These are phyloP conservation scores for Epinotia bilunana DNA, from an alignment of 2,888 invertebrate species.

Conservation along the genomic window DNA sequence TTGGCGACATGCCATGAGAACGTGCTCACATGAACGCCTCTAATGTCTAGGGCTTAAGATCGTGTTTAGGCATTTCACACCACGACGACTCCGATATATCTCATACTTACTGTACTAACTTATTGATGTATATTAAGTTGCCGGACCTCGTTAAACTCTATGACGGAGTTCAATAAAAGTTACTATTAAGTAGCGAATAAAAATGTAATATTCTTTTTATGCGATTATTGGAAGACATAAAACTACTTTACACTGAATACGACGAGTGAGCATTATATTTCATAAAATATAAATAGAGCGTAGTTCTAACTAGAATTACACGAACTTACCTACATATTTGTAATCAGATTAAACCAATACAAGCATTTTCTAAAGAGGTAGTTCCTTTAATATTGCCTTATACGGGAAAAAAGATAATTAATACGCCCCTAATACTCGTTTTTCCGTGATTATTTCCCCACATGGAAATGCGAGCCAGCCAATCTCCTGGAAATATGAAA, in stretches of 20 bases:
- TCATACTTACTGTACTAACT: not conserved
- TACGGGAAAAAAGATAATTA: not conserved
- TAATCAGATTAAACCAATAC: constrained; percentile 2
- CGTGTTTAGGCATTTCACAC: not conserved
- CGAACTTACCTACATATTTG: not conserved
- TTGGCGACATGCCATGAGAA: constrained; percentile 5
- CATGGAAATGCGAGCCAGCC: not conserved
- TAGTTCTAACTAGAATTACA: not conserved
- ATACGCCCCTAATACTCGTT: constrained; percentile 4
- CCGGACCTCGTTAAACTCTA: constrained; percentile 12
- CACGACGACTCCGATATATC: not conserved
- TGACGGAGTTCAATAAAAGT: constrained; percentile 18
- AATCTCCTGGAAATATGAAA: not conserved
- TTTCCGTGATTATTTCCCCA: not conserved
- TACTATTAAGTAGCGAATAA: constrained; percentile 12
- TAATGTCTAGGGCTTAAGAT: constrained; percentile 7
- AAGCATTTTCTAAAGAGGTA: not conserved
- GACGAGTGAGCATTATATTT: constrained; percentile 2
- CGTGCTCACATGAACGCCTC: not conserved
- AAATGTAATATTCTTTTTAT: constrained; percentile 11
- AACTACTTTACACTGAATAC: constrained; percentile 16
- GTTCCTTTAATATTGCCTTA: constrained; percentile 2
- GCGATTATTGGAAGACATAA: constrained; percentile 11
- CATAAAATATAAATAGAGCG: not conserved
- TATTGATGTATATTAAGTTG: constrained; percentile 16